Base-by-base conservation (phyloP, 2,888 invertebrate genomes). In the Agrenia bidenticulata region DNA sequence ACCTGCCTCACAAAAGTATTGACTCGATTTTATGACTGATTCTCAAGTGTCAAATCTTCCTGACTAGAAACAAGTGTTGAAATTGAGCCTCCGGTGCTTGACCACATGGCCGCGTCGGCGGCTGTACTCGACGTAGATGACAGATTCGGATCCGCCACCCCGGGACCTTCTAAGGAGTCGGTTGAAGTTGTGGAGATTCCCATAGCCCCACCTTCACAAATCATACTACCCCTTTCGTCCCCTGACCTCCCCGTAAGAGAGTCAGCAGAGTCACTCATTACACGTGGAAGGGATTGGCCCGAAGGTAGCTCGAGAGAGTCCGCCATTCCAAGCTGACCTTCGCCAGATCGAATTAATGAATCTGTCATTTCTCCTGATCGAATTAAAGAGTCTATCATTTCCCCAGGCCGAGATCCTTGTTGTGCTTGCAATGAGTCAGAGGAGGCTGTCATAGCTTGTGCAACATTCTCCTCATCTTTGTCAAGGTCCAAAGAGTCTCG, bases 31-130 rank as follows among this genome's bases (percentile, higher is more conserved):
- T 32, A 32, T 4, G 11, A 32, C 32, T 32, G 32, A 32, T 64
- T 68, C 61, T 75, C 75, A 42, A 75, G 69, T 17, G 75, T 75
- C 24, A 75, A 64, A 61, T 75, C 75, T 64, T 75, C 75, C 61
- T 75, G 75, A 19, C 88, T 88, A 24, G 91, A 90, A 61, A 92
- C 89, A 84, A 92, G 86, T 15, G 91, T 91, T 79, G 90, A 90
- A 63, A 91, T 91, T 73, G 90, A 90, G 71, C 91, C 91, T 21
- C 91, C 90, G 61, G 90, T 86, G 79, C 91, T 91, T 61, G 90
- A 90, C 0, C 91, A 90, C 88, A 90, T 90, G 42, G 90, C 86
- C 0, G 91, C 92, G 77, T 91, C 90, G 0, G 88, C 73, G 5
- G 66, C 67, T 1, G 73, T 73, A 53, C 73, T 73, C 2, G 73